A percentile compares a stretch with the other conserved stretches of the same genome.
phyloP scores from a whole-genome alignment of 2,113 vertebrate genomes.

The Notarius quadriscutis region DNA sequence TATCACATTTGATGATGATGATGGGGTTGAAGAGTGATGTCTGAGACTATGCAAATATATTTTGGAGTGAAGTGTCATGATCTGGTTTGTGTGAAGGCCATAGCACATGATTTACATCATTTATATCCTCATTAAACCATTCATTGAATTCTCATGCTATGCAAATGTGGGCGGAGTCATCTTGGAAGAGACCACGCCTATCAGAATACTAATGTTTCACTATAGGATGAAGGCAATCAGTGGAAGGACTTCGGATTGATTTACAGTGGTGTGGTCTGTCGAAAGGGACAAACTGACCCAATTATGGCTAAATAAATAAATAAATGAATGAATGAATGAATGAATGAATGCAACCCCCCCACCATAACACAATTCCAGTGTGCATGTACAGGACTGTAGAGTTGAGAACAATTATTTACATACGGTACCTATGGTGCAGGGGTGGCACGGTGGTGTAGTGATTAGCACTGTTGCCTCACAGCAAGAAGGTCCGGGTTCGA shows the following conservation, averaged over 20 bases:
- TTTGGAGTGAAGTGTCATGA: no score
- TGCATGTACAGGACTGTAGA: no score
- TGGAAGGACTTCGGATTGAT: neutral
- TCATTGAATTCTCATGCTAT: neutral
- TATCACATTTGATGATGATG: neutral
- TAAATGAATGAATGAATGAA: no score
- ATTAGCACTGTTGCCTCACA: no score
- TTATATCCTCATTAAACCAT: neutral
- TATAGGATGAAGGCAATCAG: neutral
- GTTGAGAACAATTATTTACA: no score
- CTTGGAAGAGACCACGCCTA: neutral
- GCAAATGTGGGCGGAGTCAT: neutral
- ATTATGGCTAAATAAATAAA: no score
- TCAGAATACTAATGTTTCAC: neutral
- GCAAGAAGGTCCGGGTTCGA: no score
- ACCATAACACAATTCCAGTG: no score
- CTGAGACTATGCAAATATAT: neutral
- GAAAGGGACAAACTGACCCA: neutral
- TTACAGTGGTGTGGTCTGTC: neutral
- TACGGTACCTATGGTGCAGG: no score
- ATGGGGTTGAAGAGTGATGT: neutral
- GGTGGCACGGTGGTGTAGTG: no score
- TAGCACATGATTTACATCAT: neutral
- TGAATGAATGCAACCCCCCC: no score
- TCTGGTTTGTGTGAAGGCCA: neutral